phyloP scores from a whole-genome alignment of 2,888 invertebrate species.

The Chironomus tentans region DNA sequence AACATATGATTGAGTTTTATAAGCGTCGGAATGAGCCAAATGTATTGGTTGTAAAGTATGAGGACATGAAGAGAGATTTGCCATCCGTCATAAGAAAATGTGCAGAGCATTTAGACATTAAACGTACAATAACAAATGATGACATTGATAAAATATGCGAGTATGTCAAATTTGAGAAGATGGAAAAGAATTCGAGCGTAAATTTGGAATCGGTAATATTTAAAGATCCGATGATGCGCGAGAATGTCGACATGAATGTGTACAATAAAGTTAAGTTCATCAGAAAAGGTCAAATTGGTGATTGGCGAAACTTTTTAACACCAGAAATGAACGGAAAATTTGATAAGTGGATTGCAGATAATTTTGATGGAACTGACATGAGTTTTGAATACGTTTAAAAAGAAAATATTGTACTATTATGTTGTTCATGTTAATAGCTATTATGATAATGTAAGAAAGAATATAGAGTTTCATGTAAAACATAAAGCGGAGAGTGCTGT shows the following conservation, averaged over 20 bases:
- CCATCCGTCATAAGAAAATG: constrained; percentile 56
- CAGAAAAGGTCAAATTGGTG: constrained; percentile 69
- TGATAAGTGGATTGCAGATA: constrained; percentile 58
- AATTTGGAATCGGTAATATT: constrained; percentile 57
- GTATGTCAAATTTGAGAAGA: constrained; percentile 69
- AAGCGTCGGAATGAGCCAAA: constrained; percentile 58
- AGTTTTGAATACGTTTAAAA: constrained; percentile 46
- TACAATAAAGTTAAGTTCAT: constrained; percentile 54
- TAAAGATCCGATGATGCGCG: not conserved
- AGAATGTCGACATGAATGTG: constrained; percentile 41
- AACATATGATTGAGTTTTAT: constrained; percentile 58
- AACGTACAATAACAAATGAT: constrained; percentile 46
- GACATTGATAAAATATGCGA: constrained; percentile 59
- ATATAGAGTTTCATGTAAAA: too few species aligned
- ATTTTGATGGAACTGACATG: constrained; percentile 53
- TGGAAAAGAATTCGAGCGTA: constrained; percentile 71
- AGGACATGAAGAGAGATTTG: constrained; percentile 71
- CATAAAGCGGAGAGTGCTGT: too few species aligned
- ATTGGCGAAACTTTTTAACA: constrained; percentile 67
- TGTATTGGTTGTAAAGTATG: constrained; percentile 68
- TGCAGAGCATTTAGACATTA: constrained; percentile 48
- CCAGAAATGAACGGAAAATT: constrained; percentile 60
- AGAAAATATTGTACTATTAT: too few species aligned
- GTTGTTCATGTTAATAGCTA: too few species aligned
- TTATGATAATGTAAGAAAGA: too few species aligned